Percentiles rank a stretch among this genome's conserved stretches.
These are phyloP conservation scores for Epiblema foenella DNA, from an alignment of 2,888 invertebrate genomes.

Conservation along the genomic window DNA sequence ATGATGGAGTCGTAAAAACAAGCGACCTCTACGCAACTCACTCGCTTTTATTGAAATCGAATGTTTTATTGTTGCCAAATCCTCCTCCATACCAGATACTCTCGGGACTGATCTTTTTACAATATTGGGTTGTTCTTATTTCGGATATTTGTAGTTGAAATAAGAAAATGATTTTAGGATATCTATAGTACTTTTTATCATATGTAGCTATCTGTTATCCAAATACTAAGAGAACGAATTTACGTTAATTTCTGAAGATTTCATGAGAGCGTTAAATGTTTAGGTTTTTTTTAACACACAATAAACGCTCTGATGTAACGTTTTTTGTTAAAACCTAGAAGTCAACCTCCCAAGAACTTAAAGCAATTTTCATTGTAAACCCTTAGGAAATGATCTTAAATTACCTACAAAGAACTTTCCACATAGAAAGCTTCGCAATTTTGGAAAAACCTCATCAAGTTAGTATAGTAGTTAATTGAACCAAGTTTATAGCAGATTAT, in stretches of 20 bases:
- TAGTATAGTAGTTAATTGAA: background rate
- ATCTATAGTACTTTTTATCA: no score
- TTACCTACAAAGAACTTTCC: background rate
- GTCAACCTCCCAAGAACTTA: background rate
- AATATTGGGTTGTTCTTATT: background rate
- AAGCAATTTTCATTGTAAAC: background rate
- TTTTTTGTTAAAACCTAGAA: background rate
- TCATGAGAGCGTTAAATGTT: no score
- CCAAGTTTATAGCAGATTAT: slow-evolving; percentile 23
- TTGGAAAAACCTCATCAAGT: background rate
- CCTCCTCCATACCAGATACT: background rate
- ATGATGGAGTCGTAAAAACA: slow-evolving; percentile 66
- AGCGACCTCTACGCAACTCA: slow-evolving; percentile 55
- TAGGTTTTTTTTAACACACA: no score
- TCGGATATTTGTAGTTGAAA: no score
- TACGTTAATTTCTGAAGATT: no score
- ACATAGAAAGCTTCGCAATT: background rate
- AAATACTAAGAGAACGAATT: no score
- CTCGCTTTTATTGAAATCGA: slow-evolving; percentile 58
- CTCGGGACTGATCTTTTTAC: background rate
- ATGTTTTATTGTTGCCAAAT: slow-evolving; percentile 41
- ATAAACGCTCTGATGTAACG: no score
- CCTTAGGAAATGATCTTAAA: background rate
- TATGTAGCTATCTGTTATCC: no score
- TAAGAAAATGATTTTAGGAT: no score